Conservation (phyloP, 2,797 vertebrate species). For the Hippoglossus hippoglossus region DNA sequence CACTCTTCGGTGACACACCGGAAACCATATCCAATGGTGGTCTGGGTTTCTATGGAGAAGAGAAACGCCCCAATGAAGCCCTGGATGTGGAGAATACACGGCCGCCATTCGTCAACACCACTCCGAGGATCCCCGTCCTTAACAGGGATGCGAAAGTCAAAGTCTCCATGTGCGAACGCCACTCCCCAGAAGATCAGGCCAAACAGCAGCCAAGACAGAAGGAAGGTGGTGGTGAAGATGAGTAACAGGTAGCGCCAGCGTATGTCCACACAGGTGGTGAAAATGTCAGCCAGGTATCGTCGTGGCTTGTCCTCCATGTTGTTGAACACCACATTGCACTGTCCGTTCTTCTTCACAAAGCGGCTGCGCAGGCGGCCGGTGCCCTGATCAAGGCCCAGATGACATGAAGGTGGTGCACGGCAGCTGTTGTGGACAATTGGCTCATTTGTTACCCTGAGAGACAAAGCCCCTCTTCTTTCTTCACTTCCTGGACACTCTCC, state of each 20-base stretch:
- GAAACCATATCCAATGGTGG: slow-evolving; percentile 94
- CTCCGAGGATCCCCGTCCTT: slow-evolving; percentile 53
- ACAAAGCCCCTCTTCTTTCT: slow-evolving; percentile 62
- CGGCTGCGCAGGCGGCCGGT: slow-evolving; percentile 88
- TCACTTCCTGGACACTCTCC: slow-evolving; percentile 66
- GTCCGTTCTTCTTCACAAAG: slow-evolving; percentile 95
- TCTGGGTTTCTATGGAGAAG: slow-evolving; percentile 96
- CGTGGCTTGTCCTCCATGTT: slow-evolving; percentile 95
- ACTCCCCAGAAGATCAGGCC: slow-evolving; percentile 93
- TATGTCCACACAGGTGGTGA: slow-evolving; percentile 99
- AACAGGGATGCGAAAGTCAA: slow-evolving; percentile 78
- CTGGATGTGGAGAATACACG: slow-evolving; percentile 93
- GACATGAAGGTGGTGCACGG: slow-evolving; percentile 84
- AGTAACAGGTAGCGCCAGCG: slow-evolving; percentile 96
- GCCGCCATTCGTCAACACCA: slow-evolving; percentile 80
- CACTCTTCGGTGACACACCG: slow-evolving; percentile 95
- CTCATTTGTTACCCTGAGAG: slow-evolving; percentile 70
- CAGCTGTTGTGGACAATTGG: slow-evolving; percentile 81
- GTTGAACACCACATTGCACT: slow-evolving; percentile 94
- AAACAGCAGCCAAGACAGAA: slow-evolving; percentile 92
- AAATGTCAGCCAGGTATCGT: slow-evolving; percentile 97
- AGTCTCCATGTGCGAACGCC: slow-evolving; percentile 90
- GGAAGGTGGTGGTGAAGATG: slow-evolving; percentile 92
- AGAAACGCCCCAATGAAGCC: slow-evolving; percentile 94
- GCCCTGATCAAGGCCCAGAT: slow-evolving; percentile 73